Conservation (phyloP, 2,113 vertebrate species). For the Oryzias celebensis region DNA sequence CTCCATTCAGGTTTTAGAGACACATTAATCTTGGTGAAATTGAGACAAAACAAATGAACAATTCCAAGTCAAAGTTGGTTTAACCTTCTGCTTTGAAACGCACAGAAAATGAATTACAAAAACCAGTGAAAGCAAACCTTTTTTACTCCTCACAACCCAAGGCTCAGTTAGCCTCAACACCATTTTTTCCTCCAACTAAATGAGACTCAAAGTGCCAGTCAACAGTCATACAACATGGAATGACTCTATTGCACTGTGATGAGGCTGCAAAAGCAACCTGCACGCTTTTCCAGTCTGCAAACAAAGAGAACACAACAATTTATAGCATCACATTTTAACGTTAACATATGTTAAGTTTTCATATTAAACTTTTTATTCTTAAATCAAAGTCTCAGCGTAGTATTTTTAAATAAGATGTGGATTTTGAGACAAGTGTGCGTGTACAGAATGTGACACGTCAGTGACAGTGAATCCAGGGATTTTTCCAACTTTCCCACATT, state of each 20-base stretch:
- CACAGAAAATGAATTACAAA: constrained; percentile 35
- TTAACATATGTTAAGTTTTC: constrained; percentile 49
- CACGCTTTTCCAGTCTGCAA: constrained; percentile 42
- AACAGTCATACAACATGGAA: constrained; percentile 51
- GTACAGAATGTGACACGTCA: constrained; percentile 45
- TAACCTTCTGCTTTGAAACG: constrained; percentile 26
- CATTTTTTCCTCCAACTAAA: constrained; percentile 23
- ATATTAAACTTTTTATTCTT: constrained; percentile 53
- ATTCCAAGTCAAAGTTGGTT: constrained; percentile 34
- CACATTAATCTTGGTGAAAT: constrained; percentile 20
- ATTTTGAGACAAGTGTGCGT: constrained; percentile 38
- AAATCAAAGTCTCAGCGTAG: constrained; percentile 73
- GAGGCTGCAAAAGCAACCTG: constrained; percentile 49
- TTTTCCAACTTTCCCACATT: constrained; percentile 43
- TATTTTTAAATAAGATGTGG: constrained; percentile 66
- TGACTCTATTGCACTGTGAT: constrained; percentile 67
- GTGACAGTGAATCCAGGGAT: constrained; percentile 35
- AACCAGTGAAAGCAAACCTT: constrained; percentile 32
- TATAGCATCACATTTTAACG: constrained; percentile 31
- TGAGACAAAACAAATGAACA: constrained; percentile 10
- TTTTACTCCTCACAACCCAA: constrained; percentile 11
- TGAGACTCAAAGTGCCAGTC: constrained; percentile 54
- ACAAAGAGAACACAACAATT: constrained; percentile 25
- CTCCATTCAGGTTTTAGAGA: constrained; percentile 5
- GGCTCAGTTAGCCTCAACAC: constrained; percentile 35